Conservation (phyloP, 2,113 vertebrate species). For the Balaenoptera acutorostrata region DNA sequence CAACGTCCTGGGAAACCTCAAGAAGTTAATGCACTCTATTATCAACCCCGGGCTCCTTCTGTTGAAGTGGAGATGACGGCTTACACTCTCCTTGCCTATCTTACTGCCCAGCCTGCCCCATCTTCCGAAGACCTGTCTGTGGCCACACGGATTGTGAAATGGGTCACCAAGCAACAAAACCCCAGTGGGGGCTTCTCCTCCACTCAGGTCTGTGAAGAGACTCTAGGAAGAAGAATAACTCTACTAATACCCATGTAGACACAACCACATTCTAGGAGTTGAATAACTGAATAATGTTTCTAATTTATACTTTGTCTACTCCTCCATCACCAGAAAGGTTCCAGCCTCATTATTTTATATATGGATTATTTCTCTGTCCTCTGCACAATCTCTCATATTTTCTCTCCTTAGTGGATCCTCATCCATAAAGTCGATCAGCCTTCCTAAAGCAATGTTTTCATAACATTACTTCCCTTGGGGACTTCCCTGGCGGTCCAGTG, state of each 20-base stretch:
- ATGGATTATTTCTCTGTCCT: not conserved
- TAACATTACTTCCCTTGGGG: not conserved
- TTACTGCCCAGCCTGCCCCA: slow-evolving; percentile 72
- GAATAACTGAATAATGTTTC: not conserved
- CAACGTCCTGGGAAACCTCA: slow-evolving; percentile 9
- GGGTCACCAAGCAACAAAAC: slow-evolving; percentile 86
- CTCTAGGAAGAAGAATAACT: not conserved
- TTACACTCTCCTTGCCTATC: slow-evolving; percentile 82
- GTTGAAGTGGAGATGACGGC: slow-evolving; percentile 84
- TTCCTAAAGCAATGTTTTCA: not conserved
- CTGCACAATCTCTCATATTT: not conserved
- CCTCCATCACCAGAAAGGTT: not conserved
- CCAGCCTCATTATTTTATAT: not conserved
- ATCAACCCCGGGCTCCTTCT: slow-evolving; percentile 69
- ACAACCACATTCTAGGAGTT: not conserved
- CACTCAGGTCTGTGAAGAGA: slow-evolving; percentile 80
- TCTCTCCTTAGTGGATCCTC: not conserved
- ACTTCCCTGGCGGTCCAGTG: not conserved
- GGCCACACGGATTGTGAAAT: slow-evolving; percentile 78
- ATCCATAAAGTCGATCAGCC: not conserved
- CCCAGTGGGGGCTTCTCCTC: slow-evolving; percentile 85
- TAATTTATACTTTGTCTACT: not conserved
- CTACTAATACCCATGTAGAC: not conserved
- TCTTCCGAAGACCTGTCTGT: slow-evolving; percentile 72
- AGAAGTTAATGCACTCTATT: not conserved